A percentile compares a stretch with the other conserved stretches of the same genome.
Conservation (phyloP, 2,888 invertebrate species). For the Pandemis corylana region DNA sequence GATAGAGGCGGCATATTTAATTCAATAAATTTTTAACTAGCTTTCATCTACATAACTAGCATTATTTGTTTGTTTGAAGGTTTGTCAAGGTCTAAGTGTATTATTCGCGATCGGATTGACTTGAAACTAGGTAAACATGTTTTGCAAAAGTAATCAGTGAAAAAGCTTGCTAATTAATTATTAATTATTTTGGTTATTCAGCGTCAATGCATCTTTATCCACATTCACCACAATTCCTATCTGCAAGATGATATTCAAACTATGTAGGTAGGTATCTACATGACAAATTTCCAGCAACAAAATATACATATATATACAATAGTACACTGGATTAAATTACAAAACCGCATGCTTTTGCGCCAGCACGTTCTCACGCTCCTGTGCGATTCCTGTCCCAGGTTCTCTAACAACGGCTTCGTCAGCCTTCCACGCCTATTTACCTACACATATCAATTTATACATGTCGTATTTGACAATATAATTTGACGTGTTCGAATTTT, state of each 20-base stretch:
- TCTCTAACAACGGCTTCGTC: background rate
- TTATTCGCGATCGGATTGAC: no score
- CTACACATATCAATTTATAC: background rate
- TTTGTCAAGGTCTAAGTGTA: no score
- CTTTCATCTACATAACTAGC: no score
- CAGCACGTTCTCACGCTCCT: slow-evolving; percentile 4
- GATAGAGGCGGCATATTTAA: background rate
- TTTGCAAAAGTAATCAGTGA: no score
- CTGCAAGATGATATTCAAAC: background rate
- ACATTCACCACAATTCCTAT: no score
- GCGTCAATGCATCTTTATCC: no score
- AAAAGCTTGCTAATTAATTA: no score
- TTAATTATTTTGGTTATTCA: no score
- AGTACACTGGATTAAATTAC: background rate
- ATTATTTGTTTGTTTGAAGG: no score
- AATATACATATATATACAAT: no score
- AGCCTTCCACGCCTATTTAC: background rate
- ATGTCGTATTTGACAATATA: slow-evolving; percentile 23
- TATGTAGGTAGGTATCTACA: background rate
- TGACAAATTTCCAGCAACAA: background rate
- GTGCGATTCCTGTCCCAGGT: background rate
- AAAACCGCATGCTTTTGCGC: background rate
- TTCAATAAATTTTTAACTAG: no score
- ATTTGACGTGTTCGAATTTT: slow-evolving; percentile 55
- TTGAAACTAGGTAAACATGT: no score